Base-by-base conservation (phyloP, 2,113 vertebrate genomes). In the Tichodroma muraria region DNA sequence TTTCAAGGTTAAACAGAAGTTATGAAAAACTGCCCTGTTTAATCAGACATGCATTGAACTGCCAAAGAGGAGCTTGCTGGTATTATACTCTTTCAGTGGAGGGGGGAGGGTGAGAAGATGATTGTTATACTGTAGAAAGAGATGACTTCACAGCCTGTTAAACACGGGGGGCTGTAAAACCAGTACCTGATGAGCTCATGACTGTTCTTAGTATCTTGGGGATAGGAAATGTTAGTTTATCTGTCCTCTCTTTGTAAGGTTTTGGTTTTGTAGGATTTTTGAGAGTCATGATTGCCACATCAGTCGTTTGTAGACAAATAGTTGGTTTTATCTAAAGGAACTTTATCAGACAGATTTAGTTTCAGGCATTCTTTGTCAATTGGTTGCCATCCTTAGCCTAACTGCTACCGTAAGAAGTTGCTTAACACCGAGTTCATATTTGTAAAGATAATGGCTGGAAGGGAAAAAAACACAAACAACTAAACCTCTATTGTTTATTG, bases 1-100 rank as follows among this genome's bases (percentile, higher is more conserved):
- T 93, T 94, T 93, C 92, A 96, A 93, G 96, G 90, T 96, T 95
- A 96, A 95, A 85, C 59, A 93, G 88, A 85, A 96, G 90, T 88
- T 93, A 92, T 1, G 5, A 88, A 92, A 95, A 96, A 88, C 21
- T 63, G 28, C 24, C 54, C 50, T 20, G 63, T 95, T 92, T 88
- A 85, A 88, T 93, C 81, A 93, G 71, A 80, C 56, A 35, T 33
- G 30, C 4, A 1, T 14, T 91, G 82, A 90, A 85, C 45, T 56
- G 64, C 80, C 47, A 73, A 79, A 85, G 59, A 91, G 16, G 54
- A 95, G 49, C 70, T 79, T 72, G 61, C 63, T 93, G 66, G 47
- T 85, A 35, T 66, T 50, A 79, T 90, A 61, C 16, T 86, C 30
- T 42, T 88, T 65, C 63, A 73, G 59, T 28, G 50, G 38, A 61